Conservation (phyloP, 2,797 vertebrate genomes). For the Meda fulgida region DNA sequence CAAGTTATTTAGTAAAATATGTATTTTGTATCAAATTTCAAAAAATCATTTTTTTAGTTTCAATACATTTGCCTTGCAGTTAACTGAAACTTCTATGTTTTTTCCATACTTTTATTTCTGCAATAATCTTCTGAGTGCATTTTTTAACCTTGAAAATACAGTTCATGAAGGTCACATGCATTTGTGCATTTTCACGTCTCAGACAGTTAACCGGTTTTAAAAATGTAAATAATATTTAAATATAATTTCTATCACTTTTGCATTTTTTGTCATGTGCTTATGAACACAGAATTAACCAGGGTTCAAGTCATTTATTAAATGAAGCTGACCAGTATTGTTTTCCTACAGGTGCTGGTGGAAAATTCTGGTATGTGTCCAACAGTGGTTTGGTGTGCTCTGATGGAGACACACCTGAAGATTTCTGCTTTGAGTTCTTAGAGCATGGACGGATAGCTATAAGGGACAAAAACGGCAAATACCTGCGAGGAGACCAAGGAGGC, state of each 20-base stretch:
- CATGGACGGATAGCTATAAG: constrained; percentile 90
- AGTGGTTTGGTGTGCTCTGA: constrained; percentile 88
- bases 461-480: constrained; percentile 86
- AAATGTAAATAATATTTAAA: neutral
- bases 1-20: neutral
- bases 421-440: constrained; percentile 89
- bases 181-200: neutral
- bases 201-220: neutral
- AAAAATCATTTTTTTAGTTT: neutral
- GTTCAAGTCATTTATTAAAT: neutral
- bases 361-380: constrained; percentile 91
- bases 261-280: neutral
- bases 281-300: neutral
- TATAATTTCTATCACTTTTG: neutral
- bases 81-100: neutral
- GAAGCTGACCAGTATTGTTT: neutral
- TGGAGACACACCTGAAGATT: constrained; percentile 89
- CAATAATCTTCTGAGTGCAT: neutral
- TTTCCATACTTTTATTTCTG: neutral
- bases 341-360: constrained; percentile 81
- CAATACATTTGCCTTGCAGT: neutral
- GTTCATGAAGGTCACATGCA: neutral
- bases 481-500: constrained; percentile 90
- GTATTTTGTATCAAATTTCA: neutral
- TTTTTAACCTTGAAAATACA: neutral